A percentile compares a stretch with the other conserved stretches of the same genome.
Conservation (phyloP, 2,888 invertebrate genomes). For the Patella pellucida region DNA sequence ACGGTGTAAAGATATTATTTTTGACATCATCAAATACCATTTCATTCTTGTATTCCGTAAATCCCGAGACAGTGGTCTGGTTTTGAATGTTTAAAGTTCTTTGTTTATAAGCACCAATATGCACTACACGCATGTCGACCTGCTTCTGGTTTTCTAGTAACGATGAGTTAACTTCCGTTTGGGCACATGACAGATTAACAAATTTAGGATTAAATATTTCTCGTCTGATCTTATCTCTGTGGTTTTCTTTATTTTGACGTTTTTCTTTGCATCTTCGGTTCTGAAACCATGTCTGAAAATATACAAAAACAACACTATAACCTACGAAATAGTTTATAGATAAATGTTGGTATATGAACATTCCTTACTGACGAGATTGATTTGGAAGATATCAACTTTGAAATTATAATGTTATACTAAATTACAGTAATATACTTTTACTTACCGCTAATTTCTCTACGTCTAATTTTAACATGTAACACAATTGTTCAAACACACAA, state of each 20-base stretch:
- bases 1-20: no score
- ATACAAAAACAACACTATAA: neutral
- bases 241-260: conserved; percentile 4
- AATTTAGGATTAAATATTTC: neutral
- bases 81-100: no score
- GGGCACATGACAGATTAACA: neutral
- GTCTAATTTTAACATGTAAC: neutral
- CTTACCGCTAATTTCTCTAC: conserved; percentile 1
- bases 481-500: neutral
- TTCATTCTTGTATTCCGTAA: no score
- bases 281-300: neutral
- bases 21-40: no score
- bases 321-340: neutral
- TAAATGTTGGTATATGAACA: neutral
- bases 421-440: neutral
- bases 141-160: no score
- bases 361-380: no score
- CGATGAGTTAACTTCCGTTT: no score
- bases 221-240: neutral
- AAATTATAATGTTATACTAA: neutral
- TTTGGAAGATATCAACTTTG: no score
- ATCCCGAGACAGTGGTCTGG: no score
- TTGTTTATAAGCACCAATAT: no score
- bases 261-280: conserved; percentile 8
- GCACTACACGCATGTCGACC: no score